Evolutionary conservation across 23 tunicate genomes (phyloP), one percentile per base, ranked within the genome.

Genomic region (Ciona savignyi): DNA sequence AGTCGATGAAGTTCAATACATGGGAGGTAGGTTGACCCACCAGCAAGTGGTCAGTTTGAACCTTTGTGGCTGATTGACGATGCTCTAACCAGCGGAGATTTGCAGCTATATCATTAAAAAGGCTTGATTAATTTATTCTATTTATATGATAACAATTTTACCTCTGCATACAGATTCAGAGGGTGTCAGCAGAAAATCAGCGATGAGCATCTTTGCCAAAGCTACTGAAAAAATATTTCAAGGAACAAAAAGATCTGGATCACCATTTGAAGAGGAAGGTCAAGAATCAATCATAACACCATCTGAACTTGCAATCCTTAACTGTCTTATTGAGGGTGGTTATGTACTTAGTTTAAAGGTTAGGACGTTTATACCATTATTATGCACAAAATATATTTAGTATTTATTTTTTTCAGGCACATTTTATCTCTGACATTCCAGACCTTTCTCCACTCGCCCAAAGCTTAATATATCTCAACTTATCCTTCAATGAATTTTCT

Each of bases 271-370:
- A 69, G 86, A 69, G 22, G 87, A 73, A 26, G 66, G 63, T 15
- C 33, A 66, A 30, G 96, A 88, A 25, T 67, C 84, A 3, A 72
- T 88, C 25, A 88, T 88, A 74, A 88, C 96, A 19, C 96, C 96
- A 0, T 77, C 96, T 1, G 96, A 88, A 42, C 63, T 88, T 22
- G 67, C 87, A 22, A 82, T 88, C n/a, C 80, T 88, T 3, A 88
- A 82, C 61, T 88, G 96, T 65, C 72, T 88, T 4, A 88, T 88
- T 81, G 96, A 88, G 1, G 96, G 96, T 0, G 96, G 96, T 21
- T 88, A 68, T 67, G 86, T 88, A 15, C 73, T 88, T 26, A 88
- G 96, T 35, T 34, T 88, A 25, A 88, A 88, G 84, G 96, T 88
- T 34, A 61, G 15, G 28, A 9, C 6, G n/a, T n/a, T n/a, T n/a